phyloP scores from a whole-genome alignment of 2,797 vertebrate species.

The Parauchenoglanis ngamensis region DNA sequence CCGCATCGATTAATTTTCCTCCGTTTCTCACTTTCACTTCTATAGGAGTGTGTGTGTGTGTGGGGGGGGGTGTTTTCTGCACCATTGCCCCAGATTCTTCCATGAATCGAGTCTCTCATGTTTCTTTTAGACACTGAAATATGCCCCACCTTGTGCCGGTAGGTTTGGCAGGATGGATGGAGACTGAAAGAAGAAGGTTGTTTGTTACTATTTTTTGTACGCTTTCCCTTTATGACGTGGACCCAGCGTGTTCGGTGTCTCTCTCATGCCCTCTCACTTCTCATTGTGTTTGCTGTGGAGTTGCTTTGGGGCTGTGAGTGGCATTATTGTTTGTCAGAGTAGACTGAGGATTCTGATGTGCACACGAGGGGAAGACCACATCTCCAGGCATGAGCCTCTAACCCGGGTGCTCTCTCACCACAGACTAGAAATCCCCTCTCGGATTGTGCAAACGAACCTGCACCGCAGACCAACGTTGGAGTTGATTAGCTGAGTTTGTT shows the following conservation, averaged over 20 bases:
- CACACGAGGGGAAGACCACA: slow-evolving; percentile 24
- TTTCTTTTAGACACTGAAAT: slow-evolving; percentile 34
- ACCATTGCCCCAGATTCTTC: slow-evolving; percentile 49
- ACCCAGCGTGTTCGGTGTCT: background rate
- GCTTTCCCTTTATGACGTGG: background rate
- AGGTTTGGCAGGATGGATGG: background rate
- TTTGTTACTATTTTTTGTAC: slow-evolving; percentile 13
- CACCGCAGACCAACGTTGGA: background rate
- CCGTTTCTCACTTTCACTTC: background rate
- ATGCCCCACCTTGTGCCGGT: background rate
- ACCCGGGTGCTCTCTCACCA: background rate
- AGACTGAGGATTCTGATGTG: slow-evolving; percentile 20
- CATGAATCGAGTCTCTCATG: slow-evolving; percentile 30
- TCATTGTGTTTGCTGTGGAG: background rate
- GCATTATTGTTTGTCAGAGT: slow-evolving; percentile 40
- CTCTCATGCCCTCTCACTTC: background rate
- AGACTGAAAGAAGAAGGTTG: slow-evolving; percentile 5
- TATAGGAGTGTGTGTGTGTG: background rate
- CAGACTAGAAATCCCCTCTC: background rate
- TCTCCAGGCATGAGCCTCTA: background rate
- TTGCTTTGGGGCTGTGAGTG: slow-evolving; percentile 10
- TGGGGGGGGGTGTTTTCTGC: slow-evolving; percentile 41
- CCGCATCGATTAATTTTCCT: slow-evolving; percentile 17
- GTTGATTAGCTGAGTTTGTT: background rate
- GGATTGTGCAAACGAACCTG: background rate